phyloP scores from a whole-genome alignment of 2,888 invertebrate genomes.

The Orthonychiurus folsomi region DNA sequence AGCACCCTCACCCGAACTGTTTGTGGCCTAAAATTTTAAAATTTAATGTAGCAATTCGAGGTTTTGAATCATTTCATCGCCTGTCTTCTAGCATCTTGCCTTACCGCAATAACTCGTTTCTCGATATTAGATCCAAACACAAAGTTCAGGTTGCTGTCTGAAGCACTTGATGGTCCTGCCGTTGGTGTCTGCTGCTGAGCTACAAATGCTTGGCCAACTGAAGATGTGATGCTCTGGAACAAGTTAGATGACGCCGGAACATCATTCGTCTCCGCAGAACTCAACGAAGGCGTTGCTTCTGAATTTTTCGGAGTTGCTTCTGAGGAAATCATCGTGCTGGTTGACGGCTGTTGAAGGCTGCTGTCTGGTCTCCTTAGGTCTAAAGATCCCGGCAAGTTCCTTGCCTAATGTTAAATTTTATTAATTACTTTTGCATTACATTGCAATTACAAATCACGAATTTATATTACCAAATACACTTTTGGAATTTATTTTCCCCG shows the following conservation, averaged over 20 bases:
- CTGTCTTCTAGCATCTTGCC: background rate
- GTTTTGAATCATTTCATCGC: no score
- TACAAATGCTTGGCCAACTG: background rate
- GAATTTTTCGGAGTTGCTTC: background rate
- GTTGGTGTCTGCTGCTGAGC: background rate
- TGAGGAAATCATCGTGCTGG: background rate
- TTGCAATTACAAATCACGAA: no score
- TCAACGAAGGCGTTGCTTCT: background rate
- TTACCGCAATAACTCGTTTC: background rate
- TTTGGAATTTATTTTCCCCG: no score
- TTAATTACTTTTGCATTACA: no score
- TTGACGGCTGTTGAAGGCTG: background rate
- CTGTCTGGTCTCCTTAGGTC: no score
- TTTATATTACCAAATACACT: no score
- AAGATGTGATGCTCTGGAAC: background rate
- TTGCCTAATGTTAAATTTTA: no score
- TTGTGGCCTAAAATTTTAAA: no score
- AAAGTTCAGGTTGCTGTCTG: background rate
- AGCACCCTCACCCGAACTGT: no score
- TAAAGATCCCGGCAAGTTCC: no score
- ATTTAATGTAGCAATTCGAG: no score
- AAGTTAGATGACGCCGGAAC: background rate
- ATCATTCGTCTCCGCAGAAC: background rate
- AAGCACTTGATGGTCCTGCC: background rate
- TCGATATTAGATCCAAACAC: background rate